Percentiles rank a stretch among this genome's conserved stretches.
phyloP scores from a whole-genome alignment of 2,797 vertebrate genomes.

The Buceros bicornis region DNA sequence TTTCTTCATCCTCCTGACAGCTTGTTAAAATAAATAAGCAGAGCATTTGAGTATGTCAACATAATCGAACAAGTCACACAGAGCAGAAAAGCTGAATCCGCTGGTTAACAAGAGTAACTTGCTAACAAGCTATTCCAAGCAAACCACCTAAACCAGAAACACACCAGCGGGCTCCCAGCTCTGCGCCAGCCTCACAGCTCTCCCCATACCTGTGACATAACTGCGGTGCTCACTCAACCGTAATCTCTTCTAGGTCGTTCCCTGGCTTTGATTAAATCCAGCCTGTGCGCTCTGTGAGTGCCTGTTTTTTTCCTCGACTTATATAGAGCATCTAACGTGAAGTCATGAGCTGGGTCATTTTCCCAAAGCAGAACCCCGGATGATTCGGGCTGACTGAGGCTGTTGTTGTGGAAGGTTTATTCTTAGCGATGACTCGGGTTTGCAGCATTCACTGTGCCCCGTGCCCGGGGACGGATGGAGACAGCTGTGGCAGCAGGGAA shows the following conservation, averaged over 20 bases:
- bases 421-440: slow-evolving; percentile 75
- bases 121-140: background rate
- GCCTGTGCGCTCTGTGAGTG: background rate
- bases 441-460: background rate
- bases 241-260: background rate
- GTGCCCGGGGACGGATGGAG: background rate
- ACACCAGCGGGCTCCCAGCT: background rate
- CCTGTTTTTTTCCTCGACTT: slow-evolving; percentile 52
- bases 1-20: background rate
- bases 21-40: background rate
- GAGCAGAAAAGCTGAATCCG: background rate
- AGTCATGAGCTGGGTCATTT: slow-evolving; percentile 68
- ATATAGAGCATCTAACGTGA: slow-evolving; percentile 70
- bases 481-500: slow-evolving; percentile 60
- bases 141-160: background rate
- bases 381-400: slow-evolving; percentile 45
- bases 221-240: background rate
- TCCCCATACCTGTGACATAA: slow-evolving; percentile 82
- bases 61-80: background rate
- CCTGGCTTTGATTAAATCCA: slow-evolving; percentile 30
- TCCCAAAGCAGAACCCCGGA: slow-evolving; percentile 22
- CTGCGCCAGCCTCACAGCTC: background rate
- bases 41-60: background rate
- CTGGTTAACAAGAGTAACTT: background rate
- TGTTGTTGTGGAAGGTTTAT: slow-evolving; percentile 73